Conservation (phyloP, 2,797 vertebrate genomes). For the Chromis chromis region DNA sequence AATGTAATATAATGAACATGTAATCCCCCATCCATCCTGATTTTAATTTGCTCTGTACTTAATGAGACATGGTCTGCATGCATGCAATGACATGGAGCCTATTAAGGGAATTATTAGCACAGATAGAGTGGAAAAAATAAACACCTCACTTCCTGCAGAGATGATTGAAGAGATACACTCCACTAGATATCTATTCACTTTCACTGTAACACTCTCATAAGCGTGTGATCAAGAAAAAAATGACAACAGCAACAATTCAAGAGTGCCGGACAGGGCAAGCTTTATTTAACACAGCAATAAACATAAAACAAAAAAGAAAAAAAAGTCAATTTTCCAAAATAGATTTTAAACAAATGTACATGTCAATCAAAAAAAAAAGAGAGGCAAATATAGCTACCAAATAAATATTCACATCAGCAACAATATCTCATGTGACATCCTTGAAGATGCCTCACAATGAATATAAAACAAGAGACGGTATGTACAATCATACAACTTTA, state of each 20-base stretch:
- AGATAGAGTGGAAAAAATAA: constrained; percentile 50
- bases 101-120: constrained; percentile 62
- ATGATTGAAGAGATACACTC: constrained; percentile 43
- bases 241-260: constrained; percentile 30
- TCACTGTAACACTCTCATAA: constrained; percentile 8
- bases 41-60: constrained; percentile 56
- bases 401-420: constrained; percentile 86
- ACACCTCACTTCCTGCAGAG: constrained; percentile 40
- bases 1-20: too few species aligned
- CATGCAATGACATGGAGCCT: constrained; percentile 46
- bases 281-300: constrained; percentile 84
- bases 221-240: constrained; percentile 23
- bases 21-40: constrained; percentile 52
- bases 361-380: constrained; percentile 61
- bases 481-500: constrained; percentile 84
- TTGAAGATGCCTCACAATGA: constrained; percentile 79
- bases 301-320: constrained; percentile 34
- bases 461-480: constrained; percentile 85
- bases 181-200: constrained; percentile 34
- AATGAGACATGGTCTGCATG: constrained; percentile 65
- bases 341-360: constrained; percentile 79
- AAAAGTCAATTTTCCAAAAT: constrained; percentile 73
- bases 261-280: constrained; percentile 80
- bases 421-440: constrained; percentile 77
- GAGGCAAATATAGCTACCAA: constrained; percentile 71